Base-by-base conservation (phyloP, 2,113 vertebrate genomes). In the Pipra filicauda region DNA sequence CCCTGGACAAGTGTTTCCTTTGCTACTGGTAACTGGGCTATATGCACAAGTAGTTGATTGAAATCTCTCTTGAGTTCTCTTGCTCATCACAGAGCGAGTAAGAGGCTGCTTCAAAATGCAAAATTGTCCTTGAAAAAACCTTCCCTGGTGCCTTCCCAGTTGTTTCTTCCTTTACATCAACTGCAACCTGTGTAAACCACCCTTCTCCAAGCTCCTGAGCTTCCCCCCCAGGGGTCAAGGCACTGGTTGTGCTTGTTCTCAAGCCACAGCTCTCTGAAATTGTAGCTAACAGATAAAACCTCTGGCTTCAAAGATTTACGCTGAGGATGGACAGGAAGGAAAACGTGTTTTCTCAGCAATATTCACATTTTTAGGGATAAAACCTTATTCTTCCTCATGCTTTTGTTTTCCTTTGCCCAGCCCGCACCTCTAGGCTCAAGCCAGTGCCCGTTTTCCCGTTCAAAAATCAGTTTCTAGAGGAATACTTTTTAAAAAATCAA, bases 401-500 rank as follows among this genome's bases (percentile, higher is more conserved):
- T 85, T 96, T 82, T 95, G 61, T 91, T 95, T 86, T 46, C 46
- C 71, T 89, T 89, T 54, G 58, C 78, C 80, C 93, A 93, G 73
- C 51, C 67, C 1, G 4, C 31, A 39, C 55, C 43, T 91, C 85
- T 75, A 12, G 1, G 67, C 92, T 95, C 74, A 75, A 95, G 67
- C 83, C 59, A 33, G 52, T 13, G 79, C 65, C 48, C 58, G 23
- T 92, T 92, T 95, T 95, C 43, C 77, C 61, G 6, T 73, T 27
- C 35, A 71, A 80, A 95, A 96, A 94, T 85, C 57, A 30, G 94
- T 85, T 76, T 90, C 62, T 83, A 72, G 76, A 44, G 46, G 91
- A 90, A 88, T 35, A 78, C 81, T 95, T 94, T 85, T 96, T 80
- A 75, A 93, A 96, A 97, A 96, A 96, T 97, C 96, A 97, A 97